Evolutionary conservation across 2,113 vertebrate genomes (phyloP), one percentile per base, ranked within the genome.

Genomic region (Xerus inauris): DNA sequence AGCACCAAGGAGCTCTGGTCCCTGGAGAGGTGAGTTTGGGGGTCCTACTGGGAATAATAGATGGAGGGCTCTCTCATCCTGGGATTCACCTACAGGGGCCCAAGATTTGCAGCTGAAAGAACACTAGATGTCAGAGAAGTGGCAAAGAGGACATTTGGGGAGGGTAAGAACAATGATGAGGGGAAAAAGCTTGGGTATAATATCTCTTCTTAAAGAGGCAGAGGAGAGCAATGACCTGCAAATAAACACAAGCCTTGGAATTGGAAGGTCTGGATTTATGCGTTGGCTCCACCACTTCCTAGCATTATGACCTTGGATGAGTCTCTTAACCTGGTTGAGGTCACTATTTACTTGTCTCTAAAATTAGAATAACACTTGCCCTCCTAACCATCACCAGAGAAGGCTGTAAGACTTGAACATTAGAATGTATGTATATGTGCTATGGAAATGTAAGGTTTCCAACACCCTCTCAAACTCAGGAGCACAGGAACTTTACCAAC

Each of bases 11-110:
- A 99, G 97, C 91, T 85, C 98, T 35, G 97, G 98, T 69, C 97
- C 99, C 89, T 99, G 99, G 99, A 97, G 99, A 97, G 99, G 99
- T 99, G 98, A 98, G 98, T 38, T 45, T 7, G 0, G 57, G 59
- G 35, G 30, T 26, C 20, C 59, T 17, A 0, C 17, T 28, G 51
- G 51, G 24, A 76, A 54, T 35, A n/a, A 20, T 1, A 0, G 6
- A 19, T 35, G 59, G 76, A 62, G 14, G 64, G 40, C 28, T 45
- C 40, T 45, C 35, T 83, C 8, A 28, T 51, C 22, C 59, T 49
- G 20, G 12, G 30, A 17, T 73, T 45, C 45, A 35, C 7, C 54
- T 26, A 24, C 22, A 42, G 85, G 30, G 22, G 19, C 35, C 65
- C 19, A 88, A 40, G 5, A 20, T 5, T 54, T 19, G 16, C 71